Evolutionary conservation across 2,888 invertebrate species (phyloP).

Genomic region (Hypena proboscidalis): DNA sequence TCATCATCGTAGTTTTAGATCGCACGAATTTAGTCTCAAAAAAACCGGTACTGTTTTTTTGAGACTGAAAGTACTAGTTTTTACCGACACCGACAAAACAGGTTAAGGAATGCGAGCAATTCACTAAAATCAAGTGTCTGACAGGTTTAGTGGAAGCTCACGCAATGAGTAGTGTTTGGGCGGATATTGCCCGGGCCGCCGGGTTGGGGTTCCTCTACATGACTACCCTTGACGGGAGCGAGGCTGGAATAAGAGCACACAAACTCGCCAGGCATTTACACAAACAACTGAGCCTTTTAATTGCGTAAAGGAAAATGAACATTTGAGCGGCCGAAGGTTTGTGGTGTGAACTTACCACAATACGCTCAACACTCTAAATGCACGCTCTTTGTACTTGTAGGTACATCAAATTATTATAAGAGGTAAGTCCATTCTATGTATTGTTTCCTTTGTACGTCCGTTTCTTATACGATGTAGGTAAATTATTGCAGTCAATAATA

Average conservation of each 20-base stretch:
- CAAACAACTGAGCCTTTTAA: constrained; percentile 8
- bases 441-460: too few relatives aligned
- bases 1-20: too few relatives aligned
- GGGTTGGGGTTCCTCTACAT: constrained; percentile 52
- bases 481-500: too few relatives aligned
- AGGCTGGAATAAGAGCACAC: constrained; percentile 19
- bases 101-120: constrained; percentile 42
- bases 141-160: constrained; percentile 56
- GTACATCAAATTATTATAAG: too few relatives aligned
- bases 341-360: constrained; percentile 4
- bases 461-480: too few relatives aligned
- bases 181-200: constrained; percentile 78
- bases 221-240: constrained; percentile 27
- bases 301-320: constrained; percentile 11
- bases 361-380: constrained; percentile 6
- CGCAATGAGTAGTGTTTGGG: constrained; percentile 53
- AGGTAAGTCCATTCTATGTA: too few relatives aligned
- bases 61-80: too few relatives aligned
- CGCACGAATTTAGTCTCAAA: too few relatives aligned
- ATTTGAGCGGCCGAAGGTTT: constrained; percentile 8
- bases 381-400: constrained; percentile 1
- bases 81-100: constrained; percentile 30
- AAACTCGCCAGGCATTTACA: constrained; percentile 7
- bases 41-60: too few relatives aligned
- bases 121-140: constrained; percentile 53